Base-by-base conservation (phyloP, 1,140 invertebrate genomes). In the Drosophila nigromelanica region DNA sequence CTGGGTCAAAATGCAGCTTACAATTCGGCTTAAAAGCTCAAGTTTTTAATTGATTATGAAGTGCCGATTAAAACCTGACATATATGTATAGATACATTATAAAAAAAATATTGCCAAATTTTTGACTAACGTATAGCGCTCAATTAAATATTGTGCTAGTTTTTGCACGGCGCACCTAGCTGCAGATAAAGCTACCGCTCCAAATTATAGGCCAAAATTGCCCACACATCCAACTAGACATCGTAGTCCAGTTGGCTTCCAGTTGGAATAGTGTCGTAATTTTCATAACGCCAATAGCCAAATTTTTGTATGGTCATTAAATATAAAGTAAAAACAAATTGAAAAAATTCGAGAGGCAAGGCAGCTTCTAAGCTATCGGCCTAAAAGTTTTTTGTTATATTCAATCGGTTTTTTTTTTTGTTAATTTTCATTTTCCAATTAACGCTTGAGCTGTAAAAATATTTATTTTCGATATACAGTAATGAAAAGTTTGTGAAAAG, bases 391-490 rank as follows among this genome's bases (percentile, higher is more conserved):
- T 35, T 35, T 35, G 7, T 35, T 35, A 10, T 10, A 35, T 35
- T 35, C 35, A 39, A 55, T n/a, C 6, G 14, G 21, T 5, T n/a
- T 12, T 33, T 24, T 4, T 43, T 40, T 50, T 45, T 45, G 14
- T 43, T 14, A n/a, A 47, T 27, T 39, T 61, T 14, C n/a, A 56
- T 73, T 73, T 73, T 68, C 66, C 67, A 62, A 70, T 74, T 70
- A 75, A 71, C 72, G 67, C 48, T 45, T 15, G 39, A 71, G 61
- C 68, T 75, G 73, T 75, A 67, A 75, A 75, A 75, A 75, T 63
- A 59, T 71, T 71, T 54, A 56, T 59, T 58, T 75, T 56, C 30
- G 27, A 69, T 62, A 43, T 73, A 37, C 56, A 43, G 33, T 43
- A 69, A 61, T 68, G 71, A 69, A 56, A 51, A 58, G 45, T 11